Conservation (phyloP, 2,113 vertebrate genomes). For the Anguilla rostrata region DNA sequence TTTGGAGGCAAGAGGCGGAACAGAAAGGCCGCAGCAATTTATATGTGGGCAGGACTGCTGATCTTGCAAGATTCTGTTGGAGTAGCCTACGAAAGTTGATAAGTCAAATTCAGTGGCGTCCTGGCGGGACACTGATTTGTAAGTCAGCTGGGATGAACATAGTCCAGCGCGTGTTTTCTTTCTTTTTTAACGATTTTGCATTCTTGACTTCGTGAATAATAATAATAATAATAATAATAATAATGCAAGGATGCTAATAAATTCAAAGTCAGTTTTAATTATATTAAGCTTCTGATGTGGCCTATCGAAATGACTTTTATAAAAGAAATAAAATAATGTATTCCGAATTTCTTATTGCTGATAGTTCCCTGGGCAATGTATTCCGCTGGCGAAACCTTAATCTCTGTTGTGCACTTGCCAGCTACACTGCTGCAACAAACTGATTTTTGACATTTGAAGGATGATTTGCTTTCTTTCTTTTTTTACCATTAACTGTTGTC, state of each 20-base stretch:
- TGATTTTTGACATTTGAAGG: too few relatives aligned
- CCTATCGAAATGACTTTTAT: background rate
- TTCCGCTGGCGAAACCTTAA: conserved; percentile 4
- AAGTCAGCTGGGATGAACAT: conserved; percentile 25
- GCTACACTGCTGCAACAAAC: too few relatives aligned
- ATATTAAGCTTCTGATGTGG: too few relatives aligned
- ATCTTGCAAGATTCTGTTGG: conserved; percentile 43
- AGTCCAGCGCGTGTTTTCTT: conserved; percentile 4
- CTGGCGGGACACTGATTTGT: conserved; percentile 25
- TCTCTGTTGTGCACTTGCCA: too few relatives aligned
- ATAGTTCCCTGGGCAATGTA: conserved; percentile 10
- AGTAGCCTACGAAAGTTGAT: conserved; percentile 23
- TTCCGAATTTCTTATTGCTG: background rate
- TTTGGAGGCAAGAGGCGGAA: conserved; percentile 41
- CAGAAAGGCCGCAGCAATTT: conserved; percentile 40
- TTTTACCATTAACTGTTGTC: background rate
- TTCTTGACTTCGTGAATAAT: background rate
- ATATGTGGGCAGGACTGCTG: conserved; percentile 67
- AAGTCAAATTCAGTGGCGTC: conserved; percentile 31
- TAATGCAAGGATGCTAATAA: background rate
- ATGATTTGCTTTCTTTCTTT: background rate
- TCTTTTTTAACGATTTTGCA: background rate
- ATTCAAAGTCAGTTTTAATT: background rate
- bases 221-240: background rate
- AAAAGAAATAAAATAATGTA: background rate